phyloP scores from a whole-genome alignment of 2,113 vertebrate species.

The Pteropus alecto region DNA sequence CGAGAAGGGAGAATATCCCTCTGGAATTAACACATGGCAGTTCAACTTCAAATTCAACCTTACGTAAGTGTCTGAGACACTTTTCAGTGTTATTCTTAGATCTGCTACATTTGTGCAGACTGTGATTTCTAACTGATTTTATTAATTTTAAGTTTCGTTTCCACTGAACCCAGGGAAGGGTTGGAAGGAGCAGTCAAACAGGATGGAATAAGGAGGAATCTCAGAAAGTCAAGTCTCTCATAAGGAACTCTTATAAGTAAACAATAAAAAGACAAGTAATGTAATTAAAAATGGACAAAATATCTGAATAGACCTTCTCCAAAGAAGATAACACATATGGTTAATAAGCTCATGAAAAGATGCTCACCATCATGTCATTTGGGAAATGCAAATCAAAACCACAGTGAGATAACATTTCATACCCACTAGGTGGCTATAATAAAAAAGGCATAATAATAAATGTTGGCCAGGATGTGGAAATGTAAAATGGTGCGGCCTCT shows the following conservation, averaged over 20 bases:
- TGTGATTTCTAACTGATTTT: background rate
- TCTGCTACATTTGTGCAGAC: background rate
- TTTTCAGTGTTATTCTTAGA: background rate
- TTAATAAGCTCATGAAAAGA: background rate
- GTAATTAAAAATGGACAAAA: background rate
- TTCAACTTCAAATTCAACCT: slow-evolving; percentile 99
- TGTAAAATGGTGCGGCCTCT: background rate
- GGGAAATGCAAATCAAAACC: background rate
- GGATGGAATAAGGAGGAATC: background rate
- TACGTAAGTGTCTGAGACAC: slow-evolving; percentile 85
- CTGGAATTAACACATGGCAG: slow-evolving; percentile 97
- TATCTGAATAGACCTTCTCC: background rate
- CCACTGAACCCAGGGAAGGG: background rate
- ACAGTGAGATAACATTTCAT: background rate
- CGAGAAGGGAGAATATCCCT: slow-evolving; percentile 95
- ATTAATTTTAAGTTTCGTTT: slow-evolving; percentile 34
- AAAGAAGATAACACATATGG: background rate
- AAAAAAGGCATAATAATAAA: background rate
- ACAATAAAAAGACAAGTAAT: background rate
- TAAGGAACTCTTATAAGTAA: background rate
- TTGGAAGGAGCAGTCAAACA: background rate
- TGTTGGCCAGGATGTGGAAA: background rate
- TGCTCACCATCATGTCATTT: background rate
- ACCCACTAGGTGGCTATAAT: background rate
- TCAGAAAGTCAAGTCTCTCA: background rate